Base-by-base conservation (phyloP, 2,113 vertebrate species). In the Ursus arctos region DNA sequence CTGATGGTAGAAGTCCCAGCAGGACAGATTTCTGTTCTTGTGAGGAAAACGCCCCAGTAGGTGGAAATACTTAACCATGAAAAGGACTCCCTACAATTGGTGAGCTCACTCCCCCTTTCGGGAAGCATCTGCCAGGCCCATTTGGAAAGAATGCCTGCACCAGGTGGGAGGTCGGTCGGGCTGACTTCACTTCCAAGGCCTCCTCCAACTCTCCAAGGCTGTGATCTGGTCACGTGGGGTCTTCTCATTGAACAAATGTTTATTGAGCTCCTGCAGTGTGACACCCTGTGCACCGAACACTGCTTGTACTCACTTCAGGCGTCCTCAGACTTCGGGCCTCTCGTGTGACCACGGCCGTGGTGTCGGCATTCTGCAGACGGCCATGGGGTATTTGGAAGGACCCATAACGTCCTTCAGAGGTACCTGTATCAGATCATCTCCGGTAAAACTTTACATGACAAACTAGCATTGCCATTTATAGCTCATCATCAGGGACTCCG, bases 201-300 rank as follows among this genome's bases (percentile, higher is more conserved):
- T 69, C 49, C 28, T 93, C 49, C 16, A 47, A 11, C 7, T 85
- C 71, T 96, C 40, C 9, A 19, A 2, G 36, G 67, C 57, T 81
- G 28, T 67, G 87, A 76, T 81, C 65, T 3, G 26, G 63, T 85
- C 83, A 81, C 63, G 40, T 88, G 86, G 81, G 79, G 84, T 69
- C 83, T 96, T 85, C 77, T 59, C 63, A 13, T 0, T 76, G 76
- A 96, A 67, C 93, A 96, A 95, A 91, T 88, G 69, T 95, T 97
- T 98, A 77, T 19, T 14, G 24, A 88, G 67, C 76, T 79, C 57
- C 24, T 26, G 8, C 9, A 1, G 19, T 22, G 69, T 63, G 96
- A 43, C 15, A 19, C 5, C 12, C 36, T 1, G 3, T 3, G 33
- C 22, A 24, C 5, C 26, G 67, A 72, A 92, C 7, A 2, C 28